Evolutionary conservation across 2,113 vertebrate species (phyloP).

Genomic region (Muscicapa adusta): DNA sequence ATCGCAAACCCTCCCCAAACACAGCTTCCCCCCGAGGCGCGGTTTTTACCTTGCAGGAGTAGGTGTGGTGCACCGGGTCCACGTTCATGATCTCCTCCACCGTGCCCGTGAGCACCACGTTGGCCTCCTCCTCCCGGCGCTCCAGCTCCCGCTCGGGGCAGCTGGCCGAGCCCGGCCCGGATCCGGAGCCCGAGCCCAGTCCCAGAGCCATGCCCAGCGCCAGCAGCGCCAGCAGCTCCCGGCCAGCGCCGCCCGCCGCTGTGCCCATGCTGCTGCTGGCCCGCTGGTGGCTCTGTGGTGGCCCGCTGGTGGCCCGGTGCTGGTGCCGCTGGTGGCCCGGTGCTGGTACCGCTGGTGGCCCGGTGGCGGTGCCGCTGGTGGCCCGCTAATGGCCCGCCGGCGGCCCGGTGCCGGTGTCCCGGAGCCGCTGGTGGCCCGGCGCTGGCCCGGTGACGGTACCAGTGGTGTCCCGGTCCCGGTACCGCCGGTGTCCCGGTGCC

Average conservation of each 20-base stretch:
- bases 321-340: too few species aligned
- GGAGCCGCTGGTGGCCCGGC: too few species aligned
- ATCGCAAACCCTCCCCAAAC: too few species aligned
- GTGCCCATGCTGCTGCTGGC: neutral
- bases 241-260: constrained; percentile 22
- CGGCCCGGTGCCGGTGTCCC: too few species aligned
- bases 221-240: constrained; percentile 61
- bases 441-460: too few species aligned
- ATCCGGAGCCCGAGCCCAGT: neutral
- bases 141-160: constrained; percentile 90
- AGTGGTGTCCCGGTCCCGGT: too few species aligned
- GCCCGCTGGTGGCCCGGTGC: neutral
- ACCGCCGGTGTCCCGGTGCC: too few species aligned
- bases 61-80: constrained; percentile 95
- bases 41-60: constrained; percentile 89
- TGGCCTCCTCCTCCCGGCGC: constrained; percentile 89
- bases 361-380: too few species aligned
- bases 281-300: too few species aligned
- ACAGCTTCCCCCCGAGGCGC: too few species aligned
- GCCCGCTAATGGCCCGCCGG: too few species aligned
- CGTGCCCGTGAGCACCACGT: constrained; percentile 92
- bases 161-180: neutral
- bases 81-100: constrained; percentile 96
- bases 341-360: too few species aligned
- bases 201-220: neutral